Evolutionary conservation across 2,797 vertebrate genomes (phyloP).

Genomic region (Myotis findleyi): DNA sequence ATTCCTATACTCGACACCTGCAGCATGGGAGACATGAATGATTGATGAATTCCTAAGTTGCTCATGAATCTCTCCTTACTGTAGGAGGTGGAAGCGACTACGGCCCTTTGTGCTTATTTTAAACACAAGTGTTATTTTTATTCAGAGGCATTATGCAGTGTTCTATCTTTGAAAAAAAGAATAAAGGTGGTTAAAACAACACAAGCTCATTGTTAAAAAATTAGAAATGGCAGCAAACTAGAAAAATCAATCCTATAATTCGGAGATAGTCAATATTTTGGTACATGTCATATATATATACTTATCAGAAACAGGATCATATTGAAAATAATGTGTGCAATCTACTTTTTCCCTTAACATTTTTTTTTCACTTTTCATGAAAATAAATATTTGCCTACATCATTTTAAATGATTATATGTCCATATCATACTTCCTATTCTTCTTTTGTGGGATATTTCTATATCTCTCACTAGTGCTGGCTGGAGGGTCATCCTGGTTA

Average conservation of each 20-base stretch:
- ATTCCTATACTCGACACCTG: conserved; percentile 33
- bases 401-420: background rate
- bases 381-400: background rate
- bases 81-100: background rate
- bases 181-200: background rate
- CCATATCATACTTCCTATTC: background rate
- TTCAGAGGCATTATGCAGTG: background rate
- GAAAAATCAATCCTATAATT: conserved; percentile 32
- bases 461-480: background rate
- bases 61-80: conserved; percentile 29
- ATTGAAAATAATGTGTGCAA: conserved; percentile 4
- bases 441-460: background rate
- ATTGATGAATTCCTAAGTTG: conserved; percentile 39
- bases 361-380: conserved; percentile 26
- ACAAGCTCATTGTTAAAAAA: conserved; percentile 20
- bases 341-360: background rate
- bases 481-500: background rate
- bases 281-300: background rate
- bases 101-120: conserved; percentile 19
- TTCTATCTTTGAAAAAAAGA: conserved; percentile 10
- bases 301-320: background rate
- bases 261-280: conserved; percentile 14
- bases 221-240: background rate
- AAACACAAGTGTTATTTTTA: conserved; percentile 5
- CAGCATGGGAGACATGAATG: conserved; percentile 1